Base-by-base conservation (phyloP, 2,888 invertebrate genomes). In the Trilocha varians region DNA sequence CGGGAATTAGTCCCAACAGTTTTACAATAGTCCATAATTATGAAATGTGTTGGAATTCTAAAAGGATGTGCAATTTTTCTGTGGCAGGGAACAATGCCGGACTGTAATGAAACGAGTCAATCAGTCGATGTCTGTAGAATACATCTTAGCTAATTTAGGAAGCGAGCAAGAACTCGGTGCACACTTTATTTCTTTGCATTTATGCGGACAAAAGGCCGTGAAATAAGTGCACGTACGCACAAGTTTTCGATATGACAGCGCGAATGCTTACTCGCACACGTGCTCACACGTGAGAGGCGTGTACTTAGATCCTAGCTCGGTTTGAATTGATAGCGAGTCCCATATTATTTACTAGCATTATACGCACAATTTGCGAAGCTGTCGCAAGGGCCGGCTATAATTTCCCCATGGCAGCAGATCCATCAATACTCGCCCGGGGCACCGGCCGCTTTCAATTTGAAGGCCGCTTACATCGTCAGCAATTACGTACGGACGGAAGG, bases 21-120 rank as follows among this genome's bases (percentile, higher is more conserved):
- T 59, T 69, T 76, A 85, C 85, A 85, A 85, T 85, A 80, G 82
- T 75, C 85, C 80, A 84, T 85, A 84, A 85, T 85, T 84, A 83
- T 84, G 85, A 85, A 83, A 83, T 83, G 84, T 83, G 82, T 82
- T 76, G 80, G 75, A 72, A 82, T 79, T 79, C 71, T 64, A 59
- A 73, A 73, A 69, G 74, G 73, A 73, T 70, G 56, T 62, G 75
- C 64, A 76, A 82, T 82, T 80, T 82, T 84, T 84, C 79, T 76
- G 66, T 61, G 62, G 57, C 59, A 59, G 59, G 74, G 83, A 82
- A 84, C 85, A 84, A 85, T 82, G 75, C 68, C 59, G 56, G 62
- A 52, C 75, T 50, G 74, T 84, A 85, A 85, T 85, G 85, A 84
- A 85, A 83, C 80, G 80, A 84, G 83, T 83, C 84, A 84, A 84